These are phyloP conservation scores for Drosophila sucinea DNA, from an alignment of 1,140 invertebrate species.

Conservation along the genomic window DNA sequence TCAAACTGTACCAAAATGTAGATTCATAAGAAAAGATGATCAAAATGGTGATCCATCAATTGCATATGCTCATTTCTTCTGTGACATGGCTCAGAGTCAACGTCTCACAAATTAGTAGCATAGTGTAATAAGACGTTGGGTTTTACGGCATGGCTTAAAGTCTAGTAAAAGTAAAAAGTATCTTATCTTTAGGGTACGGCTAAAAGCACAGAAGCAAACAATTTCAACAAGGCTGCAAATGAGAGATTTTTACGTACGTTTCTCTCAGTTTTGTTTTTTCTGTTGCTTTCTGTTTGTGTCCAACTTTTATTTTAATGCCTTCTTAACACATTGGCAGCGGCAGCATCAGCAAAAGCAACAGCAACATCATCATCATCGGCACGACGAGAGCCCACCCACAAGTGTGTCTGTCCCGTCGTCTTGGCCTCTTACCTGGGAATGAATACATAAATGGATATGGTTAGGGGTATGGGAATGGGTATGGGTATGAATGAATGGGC, in stretches of 20 bases:
- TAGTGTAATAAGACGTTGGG: slow-evolving; percentile 39
- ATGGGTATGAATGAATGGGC: slow-evolving; percentile 57
- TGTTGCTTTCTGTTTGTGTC: slow-evolving; percentile 33
- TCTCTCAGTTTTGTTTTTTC: slow-evolving; percentile 9
- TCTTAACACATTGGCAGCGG: slow-evolving; percentile 46
- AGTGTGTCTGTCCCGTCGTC: slow-evolving; percentile 46
- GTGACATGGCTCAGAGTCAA: slow-evolving; percentile 19
- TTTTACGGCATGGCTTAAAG: slow-evolving; percentile 70
- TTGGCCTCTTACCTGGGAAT: slow-evolving; percentile 54
- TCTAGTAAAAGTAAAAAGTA: slow-evolving; percentile 46
- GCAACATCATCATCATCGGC: not conserved
- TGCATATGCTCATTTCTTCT: slow-evolving; percentile 69
- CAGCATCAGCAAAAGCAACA: not conserved
- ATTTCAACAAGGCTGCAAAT: slow-evolving; percentile 4
- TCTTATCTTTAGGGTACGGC: slow-evolving; percentile 48
- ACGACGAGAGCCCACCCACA: slow-evolving; percentile 69
- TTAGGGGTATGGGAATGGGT: not conserved
- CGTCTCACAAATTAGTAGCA: not conserved
- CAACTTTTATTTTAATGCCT: slow-evolving; percentile 33
- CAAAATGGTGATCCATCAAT: slow-evolving; percentile 23
- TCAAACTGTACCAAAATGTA: too few relatives aligned
- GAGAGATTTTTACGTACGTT: slow-evolving; percentile 13
- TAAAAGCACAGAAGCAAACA: slow-evolving; percentile 26
- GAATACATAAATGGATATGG: slow-evolving; percentile 58
- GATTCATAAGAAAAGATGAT: not conserved